phyloP scores from a whole-genome alignment of 2,113 vertebrate genomes.

The Xyrauchen texanus region DNA sequence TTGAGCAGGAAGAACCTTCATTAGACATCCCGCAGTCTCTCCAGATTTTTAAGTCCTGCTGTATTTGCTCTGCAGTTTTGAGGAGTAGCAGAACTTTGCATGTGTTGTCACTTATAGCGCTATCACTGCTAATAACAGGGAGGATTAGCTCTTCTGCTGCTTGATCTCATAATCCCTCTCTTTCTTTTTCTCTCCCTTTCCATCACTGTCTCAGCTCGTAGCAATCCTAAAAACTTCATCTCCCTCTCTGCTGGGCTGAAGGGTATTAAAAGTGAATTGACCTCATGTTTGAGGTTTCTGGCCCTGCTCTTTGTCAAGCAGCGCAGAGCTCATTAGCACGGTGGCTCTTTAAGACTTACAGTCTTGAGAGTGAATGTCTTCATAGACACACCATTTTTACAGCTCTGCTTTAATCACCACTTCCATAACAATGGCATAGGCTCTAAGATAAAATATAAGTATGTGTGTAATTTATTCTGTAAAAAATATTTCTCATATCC shows the following conservation, averaged over 20 bases:
- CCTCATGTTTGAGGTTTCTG: constrained; percentile 60
- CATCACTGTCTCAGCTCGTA: constrained; percentile 54
- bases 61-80: constrained; percentile 11
- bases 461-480: not conserved
- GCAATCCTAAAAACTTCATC: constrained; percentile 68
- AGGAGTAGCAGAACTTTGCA: constrained; percentile 66
- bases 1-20: constrained; percentile 39
- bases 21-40: constrained; percentile 33
- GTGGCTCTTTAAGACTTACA: constrained; percentile 51
- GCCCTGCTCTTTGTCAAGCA: constrained; percentile 66
- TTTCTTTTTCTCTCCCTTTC: constrained; percentile 24
- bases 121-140: constrained; percentile 75
- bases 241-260: constrained; percentile 44
- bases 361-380: constrained; percentile 68
- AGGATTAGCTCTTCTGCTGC: constrained; percentile 74
- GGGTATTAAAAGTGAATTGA: constrained; percentile 62
- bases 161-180: constrained; percentile 75
- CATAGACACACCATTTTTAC: constrained; percentile 60
- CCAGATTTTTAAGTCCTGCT: constrained; percentile 51
- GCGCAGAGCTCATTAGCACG: constrained; percentile 63
- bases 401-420: not conserved
- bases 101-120: constrained; percentile 76
- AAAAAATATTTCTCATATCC: too few relatives aligned
- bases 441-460: not conserved
- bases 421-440: not conserved